Evolutionary conservation across 1,140 invertebrate genomes (phyloP), one percentile per base, ranked within the genome.

Genomic region (Sesamia nonagrioides): DNA sequence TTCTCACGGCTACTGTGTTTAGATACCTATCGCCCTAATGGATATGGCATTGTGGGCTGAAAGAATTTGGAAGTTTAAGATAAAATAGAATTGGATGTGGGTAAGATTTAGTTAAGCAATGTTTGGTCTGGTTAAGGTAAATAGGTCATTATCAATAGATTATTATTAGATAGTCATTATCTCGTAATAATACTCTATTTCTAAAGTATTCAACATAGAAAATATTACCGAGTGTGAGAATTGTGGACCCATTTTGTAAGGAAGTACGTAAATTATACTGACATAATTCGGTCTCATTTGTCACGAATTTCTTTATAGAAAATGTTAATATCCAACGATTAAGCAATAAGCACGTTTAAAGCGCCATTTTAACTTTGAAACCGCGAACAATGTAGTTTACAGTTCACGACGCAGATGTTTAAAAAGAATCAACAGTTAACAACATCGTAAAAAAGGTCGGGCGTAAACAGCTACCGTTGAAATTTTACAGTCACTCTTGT

Each of bases 401-500:
- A 91, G 86, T 91, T 87, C 85, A 86, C 88, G 86, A 88, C 87
- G 85, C 89, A 93, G 92, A 93, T 94, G 92, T 94, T 93, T 94
- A 91, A 91, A 93, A 94, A 94, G 91, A 94, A 92, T 92, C 91
- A 92, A 93, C 92, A 91, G 91, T 92, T 92, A 92, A 94, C 91
- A 88, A 85, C 90, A 86, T 92, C 92, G 92, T 94, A 94, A 94
- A 93, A 92, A 92, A 91, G 87, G 86, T 88, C 85, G 85, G 84
- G 86, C 83, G 87, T 93, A 91, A 93, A 93, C 92, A 92, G 89
- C 85, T 81, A 89, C 89, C 89, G 91, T 92, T 91, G 90, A 92
- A 93, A 89, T 88, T 94, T 92, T 91, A 92, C 92, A 92, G 87
- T 93, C 91, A 88, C 88, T 91, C 88, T 88, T 89, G 85, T 90